Base-by-base conservation (phyloP, 2,888 invertebrate genomes). In the Brachyopa scutellaris region DNA sequence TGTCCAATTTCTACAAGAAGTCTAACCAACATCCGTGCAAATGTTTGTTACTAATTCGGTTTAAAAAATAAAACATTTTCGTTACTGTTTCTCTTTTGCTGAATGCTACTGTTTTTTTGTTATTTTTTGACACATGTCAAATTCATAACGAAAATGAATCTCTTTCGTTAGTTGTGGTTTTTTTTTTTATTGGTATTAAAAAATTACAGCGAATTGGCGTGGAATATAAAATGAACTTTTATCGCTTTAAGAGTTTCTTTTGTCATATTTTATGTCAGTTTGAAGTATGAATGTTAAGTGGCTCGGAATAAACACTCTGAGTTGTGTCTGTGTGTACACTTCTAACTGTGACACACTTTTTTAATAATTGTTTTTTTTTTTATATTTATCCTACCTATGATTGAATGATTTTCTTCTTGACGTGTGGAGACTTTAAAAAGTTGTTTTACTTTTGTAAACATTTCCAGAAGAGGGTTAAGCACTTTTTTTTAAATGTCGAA, bases 231-330 rank as follows among this genome's bases (percentile, higher is more conserved):
- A 62, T 31, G 15, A 4, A 33, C 31, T 9, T 15, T 31, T 31
- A 19, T 21, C 17, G 23, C 11, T 42, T 21, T n/a, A n/a, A 29
- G 17, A 62, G 62, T 72, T 45, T 72, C 70, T 51, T 61, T 70
- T 61, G 70, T 70, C 13, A 26, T n/a, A 31, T 55, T 47, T 45
- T 45, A 47, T 57, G 55, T 55, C 23, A 45, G 21, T 23, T 55
- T 55, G 67, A 42, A 26, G 26, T 33, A 42, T 62, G 72, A 61
- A 72, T 72, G 42, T 45, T 62, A 72, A 72, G 72, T 72, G 53
- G 21, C 23, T 26, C 13, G 26, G 5, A 26, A 57, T 2, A 45
- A n/a, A 23, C 45, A 45, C n/a, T 45, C n/a, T 2, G 13, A 6
- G 36, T 6, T 13, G 4, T 2, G 36, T 42, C n/a, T 29, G 26